phyloP scores from a whole-genome alignment of 2,888 invertebrate species.

The Pheosia gnoma region DNA sequence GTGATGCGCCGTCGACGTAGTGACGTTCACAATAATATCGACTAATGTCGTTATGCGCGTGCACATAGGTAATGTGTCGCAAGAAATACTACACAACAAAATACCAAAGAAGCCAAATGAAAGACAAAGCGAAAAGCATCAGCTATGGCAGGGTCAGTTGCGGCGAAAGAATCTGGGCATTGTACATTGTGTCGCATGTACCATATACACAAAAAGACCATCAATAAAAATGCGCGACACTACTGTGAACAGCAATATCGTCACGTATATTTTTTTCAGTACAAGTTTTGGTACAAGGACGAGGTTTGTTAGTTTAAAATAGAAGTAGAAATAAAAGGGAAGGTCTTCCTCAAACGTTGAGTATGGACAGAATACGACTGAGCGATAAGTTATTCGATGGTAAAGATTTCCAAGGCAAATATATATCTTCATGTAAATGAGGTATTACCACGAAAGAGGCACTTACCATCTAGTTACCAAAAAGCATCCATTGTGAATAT shows the following conservation, averaged over 20 bases:
- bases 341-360: background rate
- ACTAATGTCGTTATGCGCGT: too few species aligned
- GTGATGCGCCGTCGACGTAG: too few species aligned
- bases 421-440: background rate
- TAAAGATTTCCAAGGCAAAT: background rate
- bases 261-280: background rate
- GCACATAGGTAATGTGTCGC: slow-evolving; percentile 9
- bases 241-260: slow-evolving; percentile 8
- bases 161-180: slow-evolving; percentile 33
- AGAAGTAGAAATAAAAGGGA: background rate
- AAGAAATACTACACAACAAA: slow-evolving; percentile 48
- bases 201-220: slow-evolving; percentile 20
- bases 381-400: background rate
- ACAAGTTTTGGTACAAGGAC: background rate
- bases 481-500: background rate
- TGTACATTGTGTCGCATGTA: slow-evolving; percentile 29
- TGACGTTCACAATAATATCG: too few species aligned
- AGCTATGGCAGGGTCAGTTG: slow-evolving; percentile 42
- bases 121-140: slow-evolving; percentile 61
- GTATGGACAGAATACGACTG: background rate
- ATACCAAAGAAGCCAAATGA: slow-evolving; percentile 58
- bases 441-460: background rate
- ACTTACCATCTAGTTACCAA: too few species aligned
- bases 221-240: slow-evolving; percentile 21
- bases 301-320: background rate